Conservation (phyloP, 2,113 vertebrate genomes). For the Pelvicachromis taeniatus region DNA sequence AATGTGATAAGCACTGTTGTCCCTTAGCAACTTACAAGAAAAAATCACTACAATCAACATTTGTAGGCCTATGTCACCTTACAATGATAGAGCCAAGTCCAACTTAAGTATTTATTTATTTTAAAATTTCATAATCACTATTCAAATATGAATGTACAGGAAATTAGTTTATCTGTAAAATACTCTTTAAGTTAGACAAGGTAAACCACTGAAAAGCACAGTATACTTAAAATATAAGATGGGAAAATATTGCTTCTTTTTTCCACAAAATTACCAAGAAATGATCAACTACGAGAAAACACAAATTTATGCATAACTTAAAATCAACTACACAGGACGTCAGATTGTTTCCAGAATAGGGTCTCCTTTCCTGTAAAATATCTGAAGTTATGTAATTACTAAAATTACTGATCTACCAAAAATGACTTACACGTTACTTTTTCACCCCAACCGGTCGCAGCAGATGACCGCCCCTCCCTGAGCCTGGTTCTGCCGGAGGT, state of each 20-base stretch:
- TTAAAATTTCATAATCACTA: background rate
- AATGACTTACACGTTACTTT: background rate
- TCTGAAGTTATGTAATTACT: background rate
- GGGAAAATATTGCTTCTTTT: background rate
- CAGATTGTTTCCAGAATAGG: background rate
- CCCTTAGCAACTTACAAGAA: background rate
- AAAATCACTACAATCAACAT: background rate
- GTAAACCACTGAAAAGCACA: background rate
- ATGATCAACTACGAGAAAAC: background rate
- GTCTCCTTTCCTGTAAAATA: background rate
- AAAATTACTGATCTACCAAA: background rate
- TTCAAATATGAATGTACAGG: background rate
- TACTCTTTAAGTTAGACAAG: background rate
- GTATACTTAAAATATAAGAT: background rate
- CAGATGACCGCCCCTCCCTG: no score
- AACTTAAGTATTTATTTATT: background rate
- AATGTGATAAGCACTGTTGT: background rate
- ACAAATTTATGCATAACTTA: background rate
- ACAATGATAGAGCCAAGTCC: background rate
- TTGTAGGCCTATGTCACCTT: background rate
- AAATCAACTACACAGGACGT: background rate
- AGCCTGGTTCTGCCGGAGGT: no score
- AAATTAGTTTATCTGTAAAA: background rate
- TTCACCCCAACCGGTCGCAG: no score
- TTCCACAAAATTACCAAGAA: background rate